Base-by-base conservation (phyloP, 2,797 vertebrate genomes). In the Acanthurus leucopareius region DNA sequence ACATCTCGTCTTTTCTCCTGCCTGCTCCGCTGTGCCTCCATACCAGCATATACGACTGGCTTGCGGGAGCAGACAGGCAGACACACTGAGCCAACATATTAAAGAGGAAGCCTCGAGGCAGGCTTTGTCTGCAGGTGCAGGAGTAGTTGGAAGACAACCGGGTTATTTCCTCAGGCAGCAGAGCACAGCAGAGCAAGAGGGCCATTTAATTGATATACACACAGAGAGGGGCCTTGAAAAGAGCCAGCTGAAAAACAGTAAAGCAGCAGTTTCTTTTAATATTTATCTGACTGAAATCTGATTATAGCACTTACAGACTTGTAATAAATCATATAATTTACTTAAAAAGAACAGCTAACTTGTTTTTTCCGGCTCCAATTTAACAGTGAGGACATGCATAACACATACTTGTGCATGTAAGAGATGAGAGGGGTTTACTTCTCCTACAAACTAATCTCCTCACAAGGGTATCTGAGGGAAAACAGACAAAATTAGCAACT, bases 61-160 rank as follows among this genome's bases (percentile, higher is more conserved):
- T 49, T 62, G 63, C 71, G 51, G 54, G 59, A 69, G 74, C 38
- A 82, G 56, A 62, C 63, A 72, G 64, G 60, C 54, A 53, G 60
- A 61, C 58, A 73, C 28, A 64, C 53, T 22, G 60, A 79, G 67
- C 44, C 48, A 5, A 20, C 42, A 16, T 79, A 75, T 80, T 82
- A 80, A 51, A 73, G 70, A 69, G 75, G 71, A 83, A 75, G 78
- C 48, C 70, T 71, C 20, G 65, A 66, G 76, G 77, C 65, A 47
- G 73, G 54, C 47, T 87, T 88, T 86, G 82, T 89, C 87, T 85
- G 69, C 86, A 94, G 89, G 87, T 92, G 89, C 71, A 80, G 57
- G 40, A 73, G 74, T 20, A 74, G 83, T 75, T 17, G 7, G 61
- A 51, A 67, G 74, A 80, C 74, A 75, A 75, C 59, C 83, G 73